Conservation (phyloP, 2,113 vertebrate species). For the Dendrocopos noguchii region DNA sequence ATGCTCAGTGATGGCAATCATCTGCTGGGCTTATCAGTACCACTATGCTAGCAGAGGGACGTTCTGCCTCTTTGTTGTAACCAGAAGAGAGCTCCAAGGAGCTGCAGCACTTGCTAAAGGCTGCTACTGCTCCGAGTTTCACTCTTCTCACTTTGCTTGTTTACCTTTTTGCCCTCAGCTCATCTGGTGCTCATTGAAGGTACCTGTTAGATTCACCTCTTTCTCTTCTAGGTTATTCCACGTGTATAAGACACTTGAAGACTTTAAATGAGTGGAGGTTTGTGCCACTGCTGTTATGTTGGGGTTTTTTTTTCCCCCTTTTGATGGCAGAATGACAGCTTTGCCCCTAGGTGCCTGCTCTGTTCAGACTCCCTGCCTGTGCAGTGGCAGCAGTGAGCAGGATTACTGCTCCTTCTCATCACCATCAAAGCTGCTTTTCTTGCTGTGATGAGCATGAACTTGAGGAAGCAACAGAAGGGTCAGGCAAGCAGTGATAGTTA, state of each 20-base stretch:
- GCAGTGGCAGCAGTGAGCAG: not conserved
- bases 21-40: not conserved
- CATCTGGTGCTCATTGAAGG: not conserved
- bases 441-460: not conserved
- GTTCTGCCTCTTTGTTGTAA: not conserved
- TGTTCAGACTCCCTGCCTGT: not conserved
- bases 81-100: not conserved
- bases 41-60: not conserved
- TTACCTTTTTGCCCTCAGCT: not conserved
- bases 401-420: not conserved
- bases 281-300: not conserved
- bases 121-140: not conserved
- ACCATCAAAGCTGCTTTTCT: conserved; percentile 23
- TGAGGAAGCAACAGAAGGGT: not conserved
- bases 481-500: not conserved
- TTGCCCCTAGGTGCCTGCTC: not conserved
- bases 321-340: not conserved
- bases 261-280: not conserved
- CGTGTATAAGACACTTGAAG: not conserved
- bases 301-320: not conserved
- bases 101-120: not conserved
- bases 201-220: not conserved
- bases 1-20: not conserved
- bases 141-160: not conserved
- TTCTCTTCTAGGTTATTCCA: not conserved